These are phyloP conservation scores for Rhopalosiphum padi DNA, from an alignment of 1,140 invertebrate species.

Conservation along the genomic window DNA sequence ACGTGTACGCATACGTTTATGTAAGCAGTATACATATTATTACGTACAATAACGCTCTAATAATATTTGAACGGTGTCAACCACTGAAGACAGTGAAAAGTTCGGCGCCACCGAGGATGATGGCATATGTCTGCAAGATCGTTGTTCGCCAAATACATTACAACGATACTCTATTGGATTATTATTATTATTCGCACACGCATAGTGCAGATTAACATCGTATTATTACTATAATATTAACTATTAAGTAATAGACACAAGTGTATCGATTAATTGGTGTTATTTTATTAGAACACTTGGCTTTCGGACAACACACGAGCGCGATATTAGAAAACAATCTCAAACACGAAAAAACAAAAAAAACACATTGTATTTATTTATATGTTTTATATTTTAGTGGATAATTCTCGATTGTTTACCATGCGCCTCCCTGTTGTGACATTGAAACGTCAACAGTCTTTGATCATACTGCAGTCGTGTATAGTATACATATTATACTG, in stretches of 20 bases:
- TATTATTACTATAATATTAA: not conserved
- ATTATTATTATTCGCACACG: not conserved
- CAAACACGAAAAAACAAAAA: not conserved
- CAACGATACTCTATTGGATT: not conserved
- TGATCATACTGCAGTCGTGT: not conserved
- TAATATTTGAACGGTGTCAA: not conserved
- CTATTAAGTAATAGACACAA: not conserved
- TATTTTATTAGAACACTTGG: slow-evolving; percentile 12
- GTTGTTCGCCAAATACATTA: not conserved
- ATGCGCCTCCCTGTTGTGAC: not conserved
- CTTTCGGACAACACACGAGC: slow-evolving; percentile 8
- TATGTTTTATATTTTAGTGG: not conserved
- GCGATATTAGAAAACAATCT: not conserved
- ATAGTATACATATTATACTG: not conserved
- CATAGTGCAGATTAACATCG: not conserved
- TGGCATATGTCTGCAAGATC: not conserved
- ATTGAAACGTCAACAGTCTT: not conserved
- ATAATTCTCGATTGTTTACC: not conserved
- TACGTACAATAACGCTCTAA: not conserved
- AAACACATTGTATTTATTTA: not conserved
- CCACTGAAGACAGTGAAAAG: not conserved
- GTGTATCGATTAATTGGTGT: not conserved
- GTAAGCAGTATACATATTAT: not conserved
- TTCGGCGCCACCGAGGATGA: not conserved
- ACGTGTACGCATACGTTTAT: not conserved